Base-by-base conservation (phyloP, 2,113 vertebrate genomes). In the Xenus cinereus region DNA sequence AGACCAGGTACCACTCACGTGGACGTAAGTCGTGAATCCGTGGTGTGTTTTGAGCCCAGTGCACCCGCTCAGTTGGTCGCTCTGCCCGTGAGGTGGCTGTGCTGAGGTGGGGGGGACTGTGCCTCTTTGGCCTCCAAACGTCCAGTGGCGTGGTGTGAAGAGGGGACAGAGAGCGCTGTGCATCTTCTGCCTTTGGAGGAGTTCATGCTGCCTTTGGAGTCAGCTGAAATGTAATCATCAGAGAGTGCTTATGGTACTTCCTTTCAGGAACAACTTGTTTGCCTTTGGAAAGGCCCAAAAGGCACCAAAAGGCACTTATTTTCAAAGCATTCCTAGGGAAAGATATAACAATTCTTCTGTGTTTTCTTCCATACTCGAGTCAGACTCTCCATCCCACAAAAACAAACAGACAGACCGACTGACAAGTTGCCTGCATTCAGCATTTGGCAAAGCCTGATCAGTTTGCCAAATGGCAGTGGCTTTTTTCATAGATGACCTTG, bases 301-400 rank as follows among this genome's bases (percentile, higher is more conserved):
- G 93, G 84, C 71, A 69, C 92, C 94, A 96, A 94, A 96, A 97
- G 96, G 95, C 22, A 30, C 66, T 94, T 92, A 41, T 80, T 97
- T 96, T 92, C 92, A 96, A 96, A 96, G 92, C 90, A 72, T 95
- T 96, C 92, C 90, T 75, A 23, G 39, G 45, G 51, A 54, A 84
- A 88, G 39, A n/a, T 84, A 41, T 9, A 92, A 67, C 90, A 48
- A 30, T 90, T 88, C 64, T 59, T 43, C 51, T 75, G 39, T 96
- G 76, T 90, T 95, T 94, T 96, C 64, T 48, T 86, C 93, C 51
- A 78, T 75, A 18, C 22, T 90, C 1, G 0, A n/a, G 41, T 51
- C 56, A 69, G 74, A 57, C 14, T 37, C 63, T 60, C 59, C 80
- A 75, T 53, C 48, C 87, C 66, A 51, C 66, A 41, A 87, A 94